Percentiles rank a stretch among this genome's conserved stretches.
Conservation (phyloP, 1,140 invertebrate species). For the Uloborus diversus region DNA sequence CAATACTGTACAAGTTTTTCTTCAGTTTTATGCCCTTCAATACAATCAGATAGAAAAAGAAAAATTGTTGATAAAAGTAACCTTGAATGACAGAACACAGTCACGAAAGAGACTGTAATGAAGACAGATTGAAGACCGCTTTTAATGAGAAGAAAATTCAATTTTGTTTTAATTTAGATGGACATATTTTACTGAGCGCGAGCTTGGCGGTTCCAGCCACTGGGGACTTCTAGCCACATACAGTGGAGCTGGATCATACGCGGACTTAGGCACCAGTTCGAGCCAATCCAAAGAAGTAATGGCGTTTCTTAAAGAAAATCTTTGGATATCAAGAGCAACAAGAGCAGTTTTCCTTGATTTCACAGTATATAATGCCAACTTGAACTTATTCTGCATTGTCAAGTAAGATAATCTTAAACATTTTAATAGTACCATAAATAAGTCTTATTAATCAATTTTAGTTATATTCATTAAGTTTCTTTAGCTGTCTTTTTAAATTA, state of each 20-base stretch:
- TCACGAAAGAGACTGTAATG: too few species aligned
- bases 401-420: too few species aligned
- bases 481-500: too few species aligned
- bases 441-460: too few species aligned
- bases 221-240: constrained; percentile 72
- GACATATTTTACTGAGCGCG: constrained; percentile 65
- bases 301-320: constrained; percentile 69
- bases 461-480: too few species aligned
- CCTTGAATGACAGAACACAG: too few species aligned
- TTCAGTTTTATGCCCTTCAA: too few species aligned
- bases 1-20: too few species aligned
- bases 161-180: constrained; percentile 64
- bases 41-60: too few species aligned
- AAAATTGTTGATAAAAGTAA: too few species aligned
- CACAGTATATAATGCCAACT: constrained; percentile 78
- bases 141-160: neutral
- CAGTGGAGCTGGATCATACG: constrained; percentile 69
- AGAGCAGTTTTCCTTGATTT: constrained; percentile 78
- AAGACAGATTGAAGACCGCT: too few species aligned
- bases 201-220: constrained; percentile 66
- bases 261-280: constrained; percentile 67
- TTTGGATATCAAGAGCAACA: constrained; percentile 77
- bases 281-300: constrained; percentile 67
- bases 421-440: too few species aligned
- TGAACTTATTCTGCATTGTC: constrained; percentile 77